phyloP scores from a whole-genome alignment of 1,140 invertebrate genomes.

The Rhagoletis zephyria region DNA sequence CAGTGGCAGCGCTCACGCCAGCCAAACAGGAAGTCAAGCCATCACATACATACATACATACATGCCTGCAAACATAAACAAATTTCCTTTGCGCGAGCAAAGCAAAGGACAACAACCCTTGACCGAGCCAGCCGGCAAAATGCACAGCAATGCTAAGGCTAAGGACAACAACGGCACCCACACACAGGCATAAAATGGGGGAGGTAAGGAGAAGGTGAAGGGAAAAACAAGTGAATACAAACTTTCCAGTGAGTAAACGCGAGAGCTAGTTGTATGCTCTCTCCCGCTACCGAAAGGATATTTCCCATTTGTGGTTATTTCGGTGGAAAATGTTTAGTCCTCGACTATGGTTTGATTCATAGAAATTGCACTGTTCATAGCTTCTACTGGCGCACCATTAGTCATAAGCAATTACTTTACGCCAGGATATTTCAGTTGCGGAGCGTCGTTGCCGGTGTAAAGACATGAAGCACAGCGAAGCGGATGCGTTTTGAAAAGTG shows the following conservation, averaged over 20 bases:
- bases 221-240: not conserved
- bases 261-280: not conserved
- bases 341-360: not conserved
- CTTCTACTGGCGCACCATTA: not conserved
- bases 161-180: not conserved
- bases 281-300: not conserved
- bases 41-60: not conserved
- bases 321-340: not conserved
- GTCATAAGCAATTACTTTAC: not conserved
- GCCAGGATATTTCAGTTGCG: constrained; percentile 40
- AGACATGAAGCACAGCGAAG: not conserved
- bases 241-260: constrained; percentile 16
- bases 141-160: constrained; percentile 30
- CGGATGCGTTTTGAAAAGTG: not conserved
- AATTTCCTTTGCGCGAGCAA: not conserved
- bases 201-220: no score
- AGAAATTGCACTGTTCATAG: not conserved
- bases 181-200: not conserved
- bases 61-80: not conserved
- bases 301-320: constrained; percentile 37
- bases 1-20: constrained; percentile 6
- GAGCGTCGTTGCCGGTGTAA: constrained; percentile 20
- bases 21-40: not conserved
- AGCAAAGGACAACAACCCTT: constrained; percentile 48
- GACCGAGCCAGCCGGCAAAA: constrained; percentile 9